A percentile compares a stretch with the other conserved stretches of the same genome.
Evolutionary conservation across 2,113 vertebrate species (phyloP).

Genomic region (Syngnathus typhle): DNA sequence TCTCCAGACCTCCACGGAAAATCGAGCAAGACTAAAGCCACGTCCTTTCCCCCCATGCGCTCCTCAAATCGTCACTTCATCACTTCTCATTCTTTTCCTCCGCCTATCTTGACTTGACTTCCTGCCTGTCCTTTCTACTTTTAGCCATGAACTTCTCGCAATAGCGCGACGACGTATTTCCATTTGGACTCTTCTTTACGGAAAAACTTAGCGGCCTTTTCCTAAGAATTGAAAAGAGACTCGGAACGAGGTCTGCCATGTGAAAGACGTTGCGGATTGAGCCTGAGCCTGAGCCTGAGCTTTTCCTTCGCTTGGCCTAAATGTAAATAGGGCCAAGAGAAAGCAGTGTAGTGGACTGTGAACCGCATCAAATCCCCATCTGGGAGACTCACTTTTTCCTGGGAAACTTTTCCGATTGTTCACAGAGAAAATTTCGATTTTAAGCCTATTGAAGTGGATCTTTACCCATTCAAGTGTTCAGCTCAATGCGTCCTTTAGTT

Average conservation of each 20-base stretch:
- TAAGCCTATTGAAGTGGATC: conserved; percentile 77
- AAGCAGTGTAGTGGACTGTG: conserved; percentile 75
- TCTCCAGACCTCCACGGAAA: conserved; percentile 31
- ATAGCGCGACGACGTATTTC: conserved; percentile 7
- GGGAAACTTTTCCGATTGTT: conserved; percentile 73
- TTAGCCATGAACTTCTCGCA: not conserved
- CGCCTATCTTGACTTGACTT: not conserved
- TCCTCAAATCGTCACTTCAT: conserved; percentile 6
- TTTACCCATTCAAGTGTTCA: conserved; percentile 67
- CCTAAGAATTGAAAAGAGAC: conserved; percentile 20
- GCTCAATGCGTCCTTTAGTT: conserved; percentile 65
- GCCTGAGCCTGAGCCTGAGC: conserved; percentile 57
- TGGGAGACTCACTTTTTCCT: conserved; percentile 54
- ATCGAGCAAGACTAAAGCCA: conserved; percentile 40
- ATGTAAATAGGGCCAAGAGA: conserved; percentile 65
- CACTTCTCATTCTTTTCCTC: conserved; percentile 5
- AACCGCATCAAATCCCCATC: conserved; percentile 75
- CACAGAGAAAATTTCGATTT: conserved; percentile 73
- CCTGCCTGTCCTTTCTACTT: not conserved
- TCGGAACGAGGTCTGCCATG: conserved; percentile 48
- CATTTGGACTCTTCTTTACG: conserved; percentile 16
- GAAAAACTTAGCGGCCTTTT: conserved; percentile 9
- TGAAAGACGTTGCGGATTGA: conserved; percentile 62
- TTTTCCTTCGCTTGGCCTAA: conserved; percentile 60
- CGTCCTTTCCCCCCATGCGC: conserved; percentile 15